These are phyloP conservation scores for Sciurus vulgaris DNA, from an alignment of 2,797 vertebrate genomes.

Conservation along the genomic window DNA sequence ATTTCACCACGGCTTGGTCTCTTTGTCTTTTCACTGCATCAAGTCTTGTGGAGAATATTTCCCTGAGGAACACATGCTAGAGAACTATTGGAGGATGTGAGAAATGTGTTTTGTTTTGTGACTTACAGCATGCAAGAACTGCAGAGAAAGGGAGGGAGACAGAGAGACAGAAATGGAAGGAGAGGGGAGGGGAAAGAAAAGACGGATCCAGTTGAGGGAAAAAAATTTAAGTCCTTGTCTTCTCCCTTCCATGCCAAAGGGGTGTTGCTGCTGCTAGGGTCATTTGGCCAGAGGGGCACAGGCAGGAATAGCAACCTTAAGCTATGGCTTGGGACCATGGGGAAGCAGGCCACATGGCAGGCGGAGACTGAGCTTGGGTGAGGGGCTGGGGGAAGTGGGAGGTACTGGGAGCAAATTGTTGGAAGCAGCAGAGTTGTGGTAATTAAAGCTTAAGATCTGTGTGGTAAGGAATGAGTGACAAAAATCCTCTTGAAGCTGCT, in stretches of 20 bases:
- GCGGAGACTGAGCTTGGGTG: not conserved
- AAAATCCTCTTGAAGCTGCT: not conserved
- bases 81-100: slow-evolving; percentile 48
- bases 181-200: not conserved
- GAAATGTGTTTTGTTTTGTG: slow-evolving; percentile 66
- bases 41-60: slow-evolving; percentile 58
- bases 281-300: not conserved
- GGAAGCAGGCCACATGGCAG: not conserved
- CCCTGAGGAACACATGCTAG: slow-evolving; percentile 27
- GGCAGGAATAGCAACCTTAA: not conserved
- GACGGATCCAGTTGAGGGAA: not conserved
- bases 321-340: not conserved
- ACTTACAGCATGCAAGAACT: not conserved
- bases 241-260: not conserved
- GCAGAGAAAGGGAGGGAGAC: too few relatives aligned
- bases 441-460: not conserved
- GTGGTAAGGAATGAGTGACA: not conserved
- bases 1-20: not conserved
- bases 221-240: not conserved
- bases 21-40: slow-evolving; percentile 68
- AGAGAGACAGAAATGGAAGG: not conserved
- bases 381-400: not conserved
- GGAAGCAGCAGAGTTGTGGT: not conserved
- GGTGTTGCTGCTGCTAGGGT: not conserved
- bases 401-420: not conserved